phyloP scores from a whole-genome alignment of 2,888 invertebrate genomes.

The Sinohyriopsis cumingii region DNA sequence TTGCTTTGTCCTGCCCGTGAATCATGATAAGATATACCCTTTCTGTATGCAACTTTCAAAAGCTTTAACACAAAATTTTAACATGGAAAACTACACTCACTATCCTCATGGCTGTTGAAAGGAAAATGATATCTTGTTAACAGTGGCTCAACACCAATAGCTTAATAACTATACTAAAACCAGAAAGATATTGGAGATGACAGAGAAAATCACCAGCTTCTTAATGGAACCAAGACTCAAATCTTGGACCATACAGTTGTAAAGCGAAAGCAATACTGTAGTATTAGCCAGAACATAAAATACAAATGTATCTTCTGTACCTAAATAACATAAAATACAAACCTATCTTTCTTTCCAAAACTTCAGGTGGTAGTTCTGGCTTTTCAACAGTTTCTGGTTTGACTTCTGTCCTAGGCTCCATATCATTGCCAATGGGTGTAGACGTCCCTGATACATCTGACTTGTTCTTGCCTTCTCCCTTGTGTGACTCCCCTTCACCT shows the following conservation, averaged over 20 bases:
- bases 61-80: no score
- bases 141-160: no score
- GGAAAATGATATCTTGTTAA: no score
- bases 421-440: slow-evolving; percentile 17
- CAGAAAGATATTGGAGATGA: background rate
- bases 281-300: background rate
- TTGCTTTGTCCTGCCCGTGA: no score
- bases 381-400: background rate
- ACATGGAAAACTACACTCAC: no score
- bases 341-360: slow-evolving; percentile 10
- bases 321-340: background rate
- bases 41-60: no score
- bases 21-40: no score
- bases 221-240: background rate
- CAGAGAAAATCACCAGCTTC: background rate
- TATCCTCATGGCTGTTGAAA: no score
- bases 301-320: slow-evolving; percentile 6
- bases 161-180: background rate
- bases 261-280: background rate
- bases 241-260: background rate
- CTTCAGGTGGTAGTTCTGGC: slow-evolving; percentile 4
- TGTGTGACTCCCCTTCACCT: no score
- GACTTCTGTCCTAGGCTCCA: background rate
- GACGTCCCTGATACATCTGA: slow-evolving; percentile 25
- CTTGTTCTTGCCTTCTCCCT: slow-evolving; percentile 6